Percentiles rank a stretch among this genome's conserved stretches.
Evolutionary conservation across 2,113 vertebrate genomes (phyloP).

Genomic region (Triplophysa dalaica): DNA sequence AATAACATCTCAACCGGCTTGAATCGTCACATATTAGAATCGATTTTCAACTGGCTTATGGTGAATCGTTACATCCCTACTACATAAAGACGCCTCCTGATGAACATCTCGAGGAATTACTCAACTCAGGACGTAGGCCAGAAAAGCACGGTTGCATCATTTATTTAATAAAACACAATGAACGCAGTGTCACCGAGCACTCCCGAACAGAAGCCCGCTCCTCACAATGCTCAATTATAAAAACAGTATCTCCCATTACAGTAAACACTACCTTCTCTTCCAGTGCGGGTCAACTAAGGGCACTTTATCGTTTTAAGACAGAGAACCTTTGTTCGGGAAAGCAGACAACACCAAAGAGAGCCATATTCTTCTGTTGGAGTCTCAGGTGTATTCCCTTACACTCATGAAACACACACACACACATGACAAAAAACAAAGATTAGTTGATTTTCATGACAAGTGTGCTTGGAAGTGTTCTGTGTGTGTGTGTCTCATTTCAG

Average conservation of each 20-base stretch:
- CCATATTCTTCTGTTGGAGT: constrained; percentile 26
- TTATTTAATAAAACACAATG: constrained; percentile 27
- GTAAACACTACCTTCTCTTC: constrained; percentile 40
- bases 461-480: constrained; percentile 38
- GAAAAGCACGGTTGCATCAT: constrained; percentile 25
- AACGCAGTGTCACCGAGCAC: constrained; percentile 22
- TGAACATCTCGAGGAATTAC: constrained; percentile 4
- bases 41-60: too few relatives aligned
- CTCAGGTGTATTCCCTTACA: constrained; percentile 19
- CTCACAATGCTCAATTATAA: constrained; percentile 34
- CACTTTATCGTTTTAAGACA: constrained; percentile 41
- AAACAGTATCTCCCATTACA: constrained; percentile 39
- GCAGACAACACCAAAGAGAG: constrained; percentile 21
- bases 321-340: constrained; percentile 24
- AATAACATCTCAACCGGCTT: too few relatives aligned
- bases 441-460: constrained; percentile 35
- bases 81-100: constrained; percentile 52
- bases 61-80: constrained; percentile 25
- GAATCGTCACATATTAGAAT: too few relatives aligned
- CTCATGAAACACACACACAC: constrained; percentile 14
- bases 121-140: not conserved
- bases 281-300: constrained; percentile 32
- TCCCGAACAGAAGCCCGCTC: constrained; percentile 34
- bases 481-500: constrained; percentile 45
- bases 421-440: constrained; percentile 26